Evolutionary conservation across 2,797 vertebrate species (phyloP).

Genomic region (Enteromius treurensis): DNA sequence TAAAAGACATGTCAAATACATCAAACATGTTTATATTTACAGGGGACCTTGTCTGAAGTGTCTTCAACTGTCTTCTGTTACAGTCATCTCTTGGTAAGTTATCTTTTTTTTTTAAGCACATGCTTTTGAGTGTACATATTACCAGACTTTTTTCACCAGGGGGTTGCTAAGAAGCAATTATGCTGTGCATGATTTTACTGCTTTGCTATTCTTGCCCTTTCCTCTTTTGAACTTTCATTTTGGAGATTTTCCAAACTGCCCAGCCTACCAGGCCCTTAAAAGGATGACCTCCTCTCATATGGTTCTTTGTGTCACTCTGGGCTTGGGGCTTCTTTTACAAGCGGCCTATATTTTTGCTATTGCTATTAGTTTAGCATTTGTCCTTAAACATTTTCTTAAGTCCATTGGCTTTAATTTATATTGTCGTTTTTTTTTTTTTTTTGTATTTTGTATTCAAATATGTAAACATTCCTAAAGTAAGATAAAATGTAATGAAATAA

Average conservation of each 20-base stretch:
- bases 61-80: constrained; percentile 65
- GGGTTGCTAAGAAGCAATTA: constrained; percentile 63
- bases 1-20: constrained; percentile 28
- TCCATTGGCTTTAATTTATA: background rate
- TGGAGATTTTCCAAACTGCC: constrained; percentile 76
- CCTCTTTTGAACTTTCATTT: constrained; percentile 79
- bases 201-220: constrained; percentile 80
- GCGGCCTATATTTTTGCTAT: constrained; percentile 65
- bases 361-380: background rate
- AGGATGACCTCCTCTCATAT: constrained; percentile 75
- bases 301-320: constrained; percentile 58
- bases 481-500: too few relatives aligned
- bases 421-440: constrained; percentile 6
- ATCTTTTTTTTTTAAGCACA: constrained; percentile 51
- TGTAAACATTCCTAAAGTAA: background rate
- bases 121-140: too few relatives aligned
- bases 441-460: background rate
- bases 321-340: constrained; percentile 59
- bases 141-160: constrained; percentile 54
- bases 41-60: constrained; percentile 72
- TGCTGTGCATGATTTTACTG: constrained; percentile 56
- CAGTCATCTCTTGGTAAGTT: constrained; percentile 74
- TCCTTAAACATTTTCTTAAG: background rate
- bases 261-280: constrained; percentile 80
- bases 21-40: constrained; percentile 58